Evolutionary conservation across 2,797 vertebrate genomes (phyloP), one percentile per base, ranked within the genome.

Genomic region (Heterohyrax brucei): DNA sequence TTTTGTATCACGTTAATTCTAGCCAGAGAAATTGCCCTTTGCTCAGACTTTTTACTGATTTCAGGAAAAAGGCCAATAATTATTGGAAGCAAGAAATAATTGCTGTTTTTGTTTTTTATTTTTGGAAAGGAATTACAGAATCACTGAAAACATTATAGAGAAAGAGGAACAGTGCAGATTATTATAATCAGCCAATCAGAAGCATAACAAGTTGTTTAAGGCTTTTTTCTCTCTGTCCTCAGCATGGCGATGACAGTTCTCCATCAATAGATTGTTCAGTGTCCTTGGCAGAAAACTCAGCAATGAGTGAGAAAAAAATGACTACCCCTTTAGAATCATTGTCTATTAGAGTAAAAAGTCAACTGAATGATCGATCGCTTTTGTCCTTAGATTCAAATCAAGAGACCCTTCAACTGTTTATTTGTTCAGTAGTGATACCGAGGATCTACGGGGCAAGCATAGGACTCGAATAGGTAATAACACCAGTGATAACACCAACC

Each of bases 1-100:
- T 92, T 96, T 96, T 90, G 62, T 5, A 88, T 61, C 48, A 53
- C 18, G 59, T 87, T 94, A 64, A 95, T 79, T 90, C 87, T 24
- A 91, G 95, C 78, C 93, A 96, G 89, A 79, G 93, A 96, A 95
- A 95, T 39, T 79, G 85, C 77, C 94, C 96, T 97, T 92, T 94
- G 94, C 91, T 95, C 89, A 94, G 77, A 85, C 53, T 85, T 92
- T 96, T 88, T 81, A 92, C 66, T 78, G 61, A 95, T 89, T 95
- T 97, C 93, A 91, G 93, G 82, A 81, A 61, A 85, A 87, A 9
- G n/a, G 94, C 89, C 89, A 95, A 76, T 94, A 92, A 96, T 90
- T 94, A 95, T 87, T 94, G 87, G 84, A 95, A 30, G 70, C 77
- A 93, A 96, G 87, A 96, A 95, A 96, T 53, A 96, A 96, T 96